Evolutionary conservation across 2,113 vertebrate species (phyloP), one percentile per base, ranked within the genome.

Genomic region (Pavo muticus): DNA sequence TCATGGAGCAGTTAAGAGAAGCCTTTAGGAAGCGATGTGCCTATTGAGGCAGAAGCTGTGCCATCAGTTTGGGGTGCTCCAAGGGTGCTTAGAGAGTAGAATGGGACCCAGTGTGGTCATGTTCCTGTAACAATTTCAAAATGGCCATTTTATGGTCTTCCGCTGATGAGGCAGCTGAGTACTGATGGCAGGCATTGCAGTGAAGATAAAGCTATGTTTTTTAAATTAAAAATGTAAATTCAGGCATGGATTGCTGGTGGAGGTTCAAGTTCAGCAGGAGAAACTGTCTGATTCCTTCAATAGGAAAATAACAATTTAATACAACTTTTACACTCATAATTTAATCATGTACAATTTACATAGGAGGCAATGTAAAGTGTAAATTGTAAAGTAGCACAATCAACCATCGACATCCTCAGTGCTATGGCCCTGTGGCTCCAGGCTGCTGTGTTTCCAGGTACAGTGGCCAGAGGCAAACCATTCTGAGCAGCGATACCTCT

Each of bases 101-200:
- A 13, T 13, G 19, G 30, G 15, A 29, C 40, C 85, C 23, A 1
- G 23, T 14, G 56, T 14, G 7, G 19, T 50, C 69, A 25, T 18
- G 23, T 11, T n/a, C 10, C 42, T 30, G 18, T 48, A 76, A 54
- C 3, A 64, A 47, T 64, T 20, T 48, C 35, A n/a, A 27, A 92
- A 0, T 18, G 9, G 45, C 19, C 13, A 10, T 10, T 59, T 56
- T 48, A 48, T 27, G 6, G 0, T 39, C 30, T 70, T 65, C 67
- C 74, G 25, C 11, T 76, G 24, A 10, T 14, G 27, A 65, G 27
- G 52, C 23, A 45, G 13, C 9, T 35, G 47, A 30, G 29, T 44
- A 40, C 57, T n/a, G 52, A 57, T 3, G 20, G 30, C 71, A 88
- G 39, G 24, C 6, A 3, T 10, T 25, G 40, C 30, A 44, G 16